phyloP scores from a whole-genome alignment of 2,113 vertebrate species.

The Brachyistius frenatus region DNA sequence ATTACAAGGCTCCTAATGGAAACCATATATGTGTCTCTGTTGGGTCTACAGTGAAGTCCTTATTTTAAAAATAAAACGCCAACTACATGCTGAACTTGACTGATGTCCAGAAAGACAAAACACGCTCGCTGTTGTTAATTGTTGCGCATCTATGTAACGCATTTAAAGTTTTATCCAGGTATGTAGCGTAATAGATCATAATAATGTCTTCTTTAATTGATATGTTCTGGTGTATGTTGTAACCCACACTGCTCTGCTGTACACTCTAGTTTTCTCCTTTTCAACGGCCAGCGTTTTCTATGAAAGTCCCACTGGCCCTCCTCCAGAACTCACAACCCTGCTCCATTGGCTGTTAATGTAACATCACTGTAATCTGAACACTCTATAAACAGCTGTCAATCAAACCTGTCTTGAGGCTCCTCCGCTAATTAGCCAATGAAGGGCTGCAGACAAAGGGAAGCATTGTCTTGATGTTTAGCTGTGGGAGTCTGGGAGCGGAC shows the following conservation, averaged over 20 bases:
- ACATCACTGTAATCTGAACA: constrained; percentile 56
- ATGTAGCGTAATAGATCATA: neutral
- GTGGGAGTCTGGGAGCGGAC: constrained; percentile 55
- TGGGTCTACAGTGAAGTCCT: constrained; percentile 55
- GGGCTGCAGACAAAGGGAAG: constrained; percentile 60
- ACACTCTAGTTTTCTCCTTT: constrained; percentile 5
- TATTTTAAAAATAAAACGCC: constrained; percentile 41
- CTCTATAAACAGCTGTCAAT: constrained; percentile 68
- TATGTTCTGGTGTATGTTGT: neutral
- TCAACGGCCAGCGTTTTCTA: constrained; percentile 26
- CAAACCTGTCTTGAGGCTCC: constrained; percentile 47
- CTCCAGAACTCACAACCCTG: constrained; percentile 62
- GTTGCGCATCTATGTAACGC: neutral
- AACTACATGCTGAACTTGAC: constrained; percentile 19
- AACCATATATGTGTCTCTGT: constrained; percentile 60
- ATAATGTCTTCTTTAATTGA: neutral
- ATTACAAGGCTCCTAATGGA: constrained; percentile 76
- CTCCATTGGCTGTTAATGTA: constrained; percentile 58
- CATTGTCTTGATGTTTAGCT: constrained; percentile 54
- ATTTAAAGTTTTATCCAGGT: neutral
- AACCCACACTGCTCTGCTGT: neutral
- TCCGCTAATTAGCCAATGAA: constrained; percentile 31
- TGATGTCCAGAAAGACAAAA: constrained; percentile 10
- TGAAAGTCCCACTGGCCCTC: constrained; percentile 22
- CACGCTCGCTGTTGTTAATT: constrained; percentile 14